phyloP scores from a whole-genome alignment of 2,888 invertebrate species.

The Drosophila paracracens region DNA sequence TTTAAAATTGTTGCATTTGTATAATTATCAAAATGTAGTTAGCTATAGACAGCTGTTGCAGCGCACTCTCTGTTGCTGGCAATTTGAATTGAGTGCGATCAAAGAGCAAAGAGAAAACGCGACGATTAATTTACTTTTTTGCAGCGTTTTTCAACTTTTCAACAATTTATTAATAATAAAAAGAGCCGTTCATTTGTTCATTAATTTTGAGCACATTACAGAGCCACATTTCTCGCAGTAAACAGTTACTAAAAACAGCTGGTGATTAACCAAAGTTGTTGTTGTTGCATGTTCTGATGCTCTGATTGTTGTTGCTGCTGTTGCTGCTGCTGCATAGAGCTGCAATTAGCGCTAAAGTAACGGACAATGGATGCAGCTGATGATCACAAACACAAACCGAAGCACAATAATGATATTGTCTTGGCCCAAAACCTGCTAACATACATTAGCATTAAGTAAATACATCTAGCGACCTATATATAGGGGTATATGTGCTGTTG shows the following conservation, averaged over 20 bases:
- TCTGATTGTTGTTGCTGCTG: neutral
- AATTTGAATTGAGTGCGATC: neutral
- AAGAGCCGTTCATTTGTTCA: neutral
- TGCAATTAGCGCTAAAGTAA: conserved; percentile 11
- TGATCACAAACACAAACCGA: neutral
- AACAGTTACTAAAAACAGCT: neutral
- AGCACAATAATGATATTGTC: conserved; percentile 1
- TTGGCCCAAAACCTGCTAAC: conserved; percentile 3
- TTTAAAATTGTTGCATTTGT: too few relatives aligned
- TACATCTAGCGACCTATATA: conserved; percentile 24
- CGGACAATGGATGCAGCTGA: conserved; percentile 14
- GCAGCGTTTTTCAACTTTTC: neutral
- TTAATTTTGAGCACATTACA: neutral
- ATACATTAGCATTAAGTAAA: neutral
- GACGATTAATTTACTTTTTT: neutral
- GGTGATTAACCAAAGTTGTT: neutral
- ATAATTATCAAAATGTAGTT: neutral
- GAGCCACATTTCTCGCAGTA: neutral
- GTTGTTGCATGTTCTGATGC: conserved; percentile 10
- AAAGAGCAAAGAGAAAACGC: too few relatives aligned
- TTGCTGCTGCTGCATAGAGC: neutral
- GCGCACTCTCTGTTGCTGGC: neutral
- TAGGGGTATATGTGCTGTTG: neutral
- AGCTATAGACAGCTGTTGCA: too few relatives aligned
- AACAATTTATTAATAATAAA: neutral